Evolutionary conservation across 2,797 vertebrate genomes (phyloP).

Genomic region (Carduelis carduelis): DNA sequence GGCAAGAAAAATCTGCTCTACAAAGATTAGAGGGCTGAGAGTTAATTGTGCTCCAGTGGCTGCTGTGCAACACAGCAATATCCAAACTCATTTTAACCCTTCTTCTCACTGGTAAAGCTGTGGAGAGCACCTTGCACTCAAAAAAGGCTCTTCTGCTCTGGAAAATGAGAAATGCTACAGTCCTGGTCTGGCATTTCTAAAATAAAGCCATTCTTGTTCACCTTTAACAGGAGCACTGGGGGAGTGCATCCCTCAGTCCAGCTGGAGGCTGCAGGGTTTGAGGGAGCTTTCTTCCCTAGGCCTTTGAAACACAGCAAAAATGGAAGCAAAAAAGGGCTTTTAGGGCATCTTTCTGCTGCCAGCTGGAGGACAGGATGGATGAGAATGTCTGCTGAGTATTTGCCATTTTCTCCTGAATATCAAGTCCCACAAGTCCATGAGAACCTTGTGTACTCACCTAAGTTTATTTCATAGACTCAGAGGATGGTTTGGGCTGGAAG

Average conservation of each 20-base stretch:
- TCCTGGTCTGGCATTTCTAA: background rate
- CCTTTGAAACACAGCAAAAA: background rate
- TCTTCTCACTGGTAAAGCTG: background rate
- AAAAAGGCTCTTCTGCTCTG: background rate
- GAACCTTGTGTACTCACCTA: background rate
- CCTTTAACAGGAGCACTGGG: background rate
- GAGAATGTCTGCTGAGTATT: background rate
- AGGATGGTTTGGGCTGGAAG: background rate
- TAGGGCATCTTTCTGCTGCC: background rate
- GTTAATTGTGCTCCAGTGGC: background rate
- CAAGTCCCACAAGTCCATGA: background rate
- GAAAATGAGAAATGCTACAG: background rate
- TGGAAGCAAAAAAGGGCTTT: background rate
- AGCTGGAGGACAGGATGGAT: background rate
- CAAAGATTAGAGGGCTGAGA: slow-evolving; percentile 9
- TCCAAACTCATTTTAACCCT: background rate
- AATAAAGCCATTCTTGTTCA: background rate
- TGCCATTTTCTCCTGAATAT: background rate
- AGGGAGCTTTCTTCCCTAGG: background rate
- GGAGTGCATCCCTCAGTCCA: background rate
- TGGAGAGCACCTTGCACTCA: background rate
- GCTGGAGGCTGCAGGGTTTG: background rate
- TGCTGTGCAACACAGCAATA: background rate
- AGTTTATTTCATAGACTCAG: background rate
- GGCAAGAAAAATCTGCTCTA: background rate